Base-by-base conservation (phyloP, 2,888 invertebrate genomes). In the Tuberolachnus salignus region DNA sequence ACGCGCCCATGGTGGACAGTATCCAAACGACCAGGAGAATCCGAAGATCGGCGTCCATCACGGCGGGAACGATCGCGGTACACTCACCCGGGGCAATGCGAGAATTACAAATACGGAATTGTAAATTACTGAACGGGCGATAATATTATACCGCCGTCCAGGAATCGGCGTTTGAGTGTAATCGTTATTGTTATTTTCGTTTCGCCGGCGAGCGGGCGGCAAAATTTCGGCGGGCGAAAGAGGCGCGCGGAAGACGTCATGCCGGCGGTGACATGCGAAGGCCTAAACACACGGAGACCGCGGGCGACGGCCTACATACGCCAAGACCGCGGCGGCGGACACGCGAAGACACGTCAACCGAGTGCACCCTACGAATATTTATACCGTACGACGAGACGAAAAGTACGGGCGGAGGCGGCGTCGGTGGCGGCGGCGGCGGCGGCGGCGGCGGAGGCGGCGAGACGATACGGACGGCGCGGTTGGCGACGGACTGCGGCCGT, bases 1-100 rank as follows among this genome's bases (percentile, higher is more conserved):
- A 78, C 49, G 78, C 78, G 42, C 78, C 78, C 78, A 78, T 78
- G 69, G 78, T 78, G 69, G 78, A 78, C 78, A 78, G 42, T 69
- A 78, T 78, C 78, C 78, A 78, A 21, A 78, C 59, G 69, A 78
- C 78, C 42, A 78, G 42, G 0, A 78, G 59, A 16, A 78, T 13
- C 49, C 78, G 78, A 21, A 78, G 78, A 16, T 78, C 78, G 34
- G 69, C 78, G 69, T 78, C 78, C 78, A 78, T 78, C 42, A 14
- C 34, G 46, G 26, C 14, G 42, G 16, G n/a, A 53, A n/a, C 26
- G 19, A 10, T 6, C 13, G 16, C 23, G 53, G 6, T n/a, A n/a
- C 26, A 34, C 61, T 26, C 46, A 59, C 16, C n/a, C 34, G 34
- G 34, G 34, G 34, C 34, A n/a, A n/a, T 34, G 34, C 6, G 34